Conservation (phyloP, 2,797 vertebrate species). For the Setipinna tenuifilis region DNA sequence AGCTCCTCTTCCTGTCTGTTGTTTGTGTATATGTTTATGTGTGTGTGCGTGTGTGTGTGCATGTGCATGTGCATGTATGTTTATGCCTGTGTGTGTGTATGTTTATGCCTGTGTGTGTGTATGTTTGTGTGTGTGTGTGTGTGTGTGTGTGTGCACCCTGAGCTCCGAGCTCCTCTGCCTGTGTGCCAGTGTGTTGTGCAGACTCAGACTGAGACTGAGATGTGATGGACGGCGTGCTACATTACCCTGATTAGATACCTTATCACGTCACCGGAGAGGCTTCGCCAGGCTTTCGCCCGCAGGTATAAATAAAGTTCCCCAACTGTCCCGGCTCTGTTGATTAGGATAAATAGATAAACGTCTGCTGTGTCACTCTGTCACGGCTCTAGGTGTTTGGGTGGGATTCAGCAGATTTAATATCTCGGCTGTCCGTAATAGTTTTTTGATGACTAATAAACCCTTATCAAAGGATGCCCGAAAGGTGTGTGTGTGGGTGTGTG, state of each 20-base stretch:
- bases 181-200: not conserved
- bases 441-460: constrained; percentile 19
- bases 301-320: not conserved
- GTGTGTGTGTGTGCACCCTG: no score
- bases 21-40: no score
- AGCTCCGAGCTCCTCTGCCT: no score
- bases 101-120: no score
- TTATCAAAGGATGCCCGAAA: not conserved
- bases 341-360: constrained; percentile 5
- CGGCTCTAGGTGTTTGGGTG: not conserved
- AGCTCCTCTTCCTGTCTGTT: no score
- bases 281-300: not conserved
- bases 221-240: not conserved
- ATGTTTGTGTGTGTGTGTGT: no score
- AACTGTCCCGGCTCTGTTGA: not conserved
- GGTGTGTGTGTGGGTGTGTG: no score
- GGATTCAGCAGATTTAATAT: not conserved
- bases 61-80: no score
- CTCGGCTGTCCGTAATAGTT: not conserved
- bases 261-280: not conserved
- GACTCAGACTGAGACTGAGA: not conserved
- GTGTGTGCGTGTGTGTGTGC: no score
- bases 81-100: no score
- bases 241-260: not conserved
- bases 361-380: not conserved